Conservation (phyloP, 2,113 vertebrate species). For the Pelecanus crispus region DNA sequence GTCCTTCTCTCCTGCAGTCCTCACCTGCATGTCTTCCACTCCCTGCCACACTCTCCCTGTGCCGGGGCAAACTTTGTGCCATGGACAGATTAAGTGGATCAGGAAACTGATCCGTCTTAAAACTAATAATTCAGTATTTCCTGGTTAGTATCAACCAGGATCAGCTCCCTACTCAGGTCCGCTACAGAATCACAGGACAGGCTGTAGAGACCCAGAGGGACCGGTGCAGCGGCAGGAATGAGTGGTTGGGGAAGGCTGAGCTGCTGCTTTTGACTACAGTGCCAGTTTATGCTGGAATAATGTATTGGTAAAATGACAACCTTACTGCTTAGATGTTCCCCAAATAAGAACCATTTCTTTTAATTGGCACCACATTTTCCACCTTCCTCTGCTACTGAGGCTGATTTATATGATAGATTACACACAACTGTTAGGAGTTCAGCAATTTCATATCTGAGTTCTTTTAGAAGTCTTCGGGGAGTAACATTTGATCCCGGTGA, state of each 20-base stretch:
- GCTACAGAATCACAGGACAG: background rate
- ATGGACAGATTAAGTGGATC: background rate
- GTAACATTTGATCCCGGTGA: constrained; percentile 25
- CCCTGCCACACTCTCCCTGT: background rate
- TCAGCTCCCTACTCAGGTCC: background rate
- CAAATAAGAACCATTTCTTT: constrained; percentile 29
- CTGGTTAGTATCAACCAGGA: background rate
- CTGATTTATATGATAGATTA: constrained; percentile 30
- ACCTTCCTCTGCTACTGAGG: constrained; percentile 3
- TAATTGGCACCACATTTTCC: constrained; percentile 42
- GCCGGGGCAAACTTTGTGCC: background rate
- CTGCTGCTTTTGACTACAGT: background rate
- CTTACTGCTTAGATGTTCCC: background rate
- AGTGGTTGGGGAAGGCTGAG: background rate
- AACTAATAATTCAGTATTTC: background rate
- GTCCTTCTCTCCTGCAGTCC: background rate
- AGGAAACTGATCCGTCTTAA: background rate
- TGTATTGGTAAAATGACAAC: background rate
- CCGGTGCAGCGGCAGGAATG: background rate
- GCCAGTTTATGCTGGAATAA: background rate
- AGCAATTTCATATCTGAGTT: constrained; percentile 33
- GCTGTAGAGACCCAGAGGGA: background rate
- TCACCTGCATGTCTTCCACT: background rate
- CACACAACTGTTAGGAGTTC: background rate
- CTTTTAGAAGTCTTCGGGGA: constrained; percentile 32